Base-by-base conservation (phyloP, 2,797 vertebrate genomes). In the Peromyscus nudipes region DNA sequence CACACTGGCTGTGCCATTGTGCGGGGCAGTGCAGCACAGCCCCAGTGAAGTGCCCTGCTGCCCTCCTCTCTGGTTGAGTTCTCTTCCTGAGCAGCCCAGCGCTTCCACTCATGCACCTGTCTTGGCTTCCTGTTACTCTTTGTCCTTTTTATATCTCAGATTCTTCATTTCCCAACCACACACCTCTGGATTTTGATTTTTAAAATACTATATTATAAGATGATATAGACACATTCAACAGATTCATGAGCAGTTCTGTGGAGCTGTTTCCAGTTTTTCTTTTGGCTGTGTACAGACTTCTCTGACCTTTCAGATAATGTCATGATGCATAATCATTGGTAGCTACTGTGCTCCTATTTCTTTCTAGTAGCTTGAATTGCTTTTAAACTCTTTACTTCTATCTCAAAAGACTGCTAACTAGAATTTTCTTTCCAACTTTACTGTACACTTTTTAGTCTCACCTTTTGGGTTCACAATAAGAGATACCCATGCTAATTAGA, bases 321-420 rank as follows among this genome's bases (percentile, higher is more conserved):
- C 29, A 62, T 23, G 19, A 25, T 98, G 95, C 94, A 94, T 98
- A 96, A 81, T 98, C 90, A 98, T 92, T 98, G 95, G 97, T 97
- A 98, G 96, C 97, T 98, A 95, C 88, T 96, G 91, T 98, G 98
- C 96, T 98, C 98, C 97, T 97, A 98, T 98, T 97, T 98, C 96
- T 98, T 98, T 85, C 85, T 97, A 95, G 97, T 94, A 97, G 86
- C 97, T 96, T 97, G 82, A 90, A 62, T 97, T 86, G 55, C 98
- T 87, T 91, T 96, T 97, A 92, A 94, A 97, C 0, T 40, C 67
- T 65, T 89, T 52, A 8, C 84, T 96, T 98, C 88, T 1, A 88
- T 97, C 81, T 95, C 96, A 81, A 95, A 87, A 80, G 29, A 80
- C 46, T 21, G 40, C 98, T 98, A 98, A 97, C 93, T 46, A 96